Evolutionary conservation across 2,888 invertebrate genomes (phyloP).

Genomic region (Eilema caniola): DNA sequence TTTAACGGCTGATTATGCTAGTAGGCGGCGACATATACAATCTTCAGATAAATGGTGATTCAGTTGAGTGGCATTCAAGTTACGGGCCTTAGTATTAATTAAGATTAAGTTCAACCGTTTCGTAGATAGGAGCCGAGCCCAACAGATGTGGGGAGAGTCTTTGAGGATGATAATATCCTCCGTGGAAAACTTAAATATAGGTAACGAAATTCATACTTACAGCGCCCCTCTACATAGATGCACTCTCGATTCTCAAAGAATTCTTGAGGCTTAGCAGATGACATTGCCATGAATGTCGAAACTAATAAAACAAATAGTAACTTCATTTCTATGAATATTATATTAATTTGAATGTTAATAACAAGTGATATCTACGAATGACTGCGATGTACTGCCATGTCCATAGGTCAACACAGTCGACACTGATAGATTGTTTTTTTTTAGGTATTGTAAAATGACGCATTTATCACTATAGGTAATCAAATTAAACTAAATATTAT

Average conservation of each 20-base stretch:
- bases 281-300: constrained; percentile 45
- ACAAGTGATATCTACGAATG: background rate
- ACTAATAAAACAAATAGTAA: constrained; percentile 41
- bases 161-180: too few relatives aligned
- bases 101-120: too few relatives aligned
- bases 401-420: background rate
- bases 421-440: background rate
- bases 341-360: background rate
- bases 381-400: background rate
- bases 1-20: too few relatives aligned
- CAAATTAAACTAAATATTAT: background rate
- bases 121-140: too few relatives aligned
- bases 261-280: constrained; percentile 40
- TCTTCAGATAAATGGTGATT: too few relatives aligned
- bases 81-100: too few relatives aligned
- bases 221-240: constrained; percentile 59
- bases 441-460: background rate
- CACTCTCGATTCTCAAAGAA: constrained; percentile 63
- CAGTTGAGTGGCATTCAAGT: too few relatives aligned
- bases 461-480: background rate
- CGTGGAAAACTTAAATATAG: background rate
- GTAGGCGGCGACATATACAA: too few relatives aligned
- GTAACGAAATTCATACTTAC: constrained; percentile 56
- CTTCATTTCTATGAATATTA: constrained; percentile 51
- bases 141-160: too few relatives aligned